Base-by-base conservation (phyloP, 1,140 invertebrate species). In the Epicauta chinensis region DNA sequence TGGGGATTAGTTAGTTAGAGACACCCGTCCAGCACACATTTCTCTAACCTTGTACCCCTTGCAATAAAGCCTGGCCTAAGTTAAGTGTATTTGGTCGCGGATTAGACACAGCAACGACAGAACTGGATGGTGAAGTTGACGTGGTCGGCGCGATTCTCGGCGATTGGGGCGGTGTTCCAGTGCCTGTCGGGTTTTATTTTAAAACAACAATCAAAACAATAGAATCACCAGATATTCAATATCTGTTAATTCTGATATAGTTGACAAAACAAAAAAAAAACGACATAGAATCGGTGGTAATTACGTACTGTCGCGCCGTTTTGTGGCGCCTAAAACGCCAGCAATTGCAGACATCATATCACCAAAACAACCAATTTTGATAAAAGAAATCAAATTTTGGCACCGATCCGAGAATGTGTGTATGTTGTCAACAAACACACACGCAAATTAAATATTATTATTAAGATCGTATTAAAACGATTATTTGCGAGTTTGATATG, bases 11-110 rank as follows among this genome's bases (percentile, higher is more conserved):
- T 34, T 34, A 34, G 3, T 34, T 34, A 34, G 11, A 34, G 3
- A 34, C 32, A 23, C 23, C 23, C 12, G 10, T 34, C 12, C 32
- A 48, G 36, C 45, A 54, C 41, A 48, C 51, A 48, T 11, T 48
- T 15, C 36, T 51, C 64, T 67, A 66, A 74, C 71, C 71, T 74
- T 74, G 72, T 38, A 71, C 66, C 52, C 64, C 64, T 61, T 73
- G 72, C 51, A 72, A 67, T 56, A 74, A 56, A 37, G 67, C 72
- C 53, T 72, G 65, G 41, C 69, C 65, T 43, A 74, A 61, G 65
- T 67, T 72, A 40, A 73, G 59, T 10, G 64, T 50, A 34, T 56
- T 62, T 15, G 61, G 60, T 34, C 56, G 64, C 17, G 56, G 50
- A 37, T 53, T 47, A 50, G 48, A 48, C 16, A 56, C 35, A 16